A percentile compares a stretch with the other conserved stretches of the same genome.
Conservation (phyloP, 2,113 vertebrate species). For the Rhabdomys dilectus region DNA sequence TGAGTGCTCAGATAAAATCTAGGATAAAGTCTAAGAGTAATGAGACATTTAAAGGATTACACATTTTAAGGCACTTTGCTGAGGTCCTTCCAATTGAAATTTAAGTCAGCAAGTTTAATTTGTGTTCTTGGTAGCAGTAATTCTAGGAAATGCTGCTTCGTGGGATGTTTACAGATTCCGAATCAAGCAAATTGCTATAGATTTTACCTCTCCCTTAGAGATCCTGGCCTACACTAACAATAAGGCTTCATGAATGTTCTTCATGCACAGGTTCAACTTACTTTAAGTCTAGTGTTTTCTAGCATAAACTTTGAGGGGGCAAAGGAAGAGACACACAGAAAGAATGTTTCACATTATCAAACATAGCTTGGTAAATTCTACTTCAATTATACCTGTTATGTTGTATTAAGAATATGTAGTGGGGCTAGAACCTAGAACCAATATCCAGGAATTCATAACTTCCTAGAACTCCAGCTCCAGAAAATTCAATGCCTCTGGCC, state of each 20-base stretch:
- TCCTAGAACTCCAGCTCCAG: background rate
- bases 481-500: too few species aligned
- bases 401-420: background rate
- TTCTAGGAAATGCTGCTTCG: conserved; percentile 25
- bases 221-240: background rate
- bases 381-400: background rate
- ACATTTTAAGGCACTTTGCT: conserved; percentile 41
- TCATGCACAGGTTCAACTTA: background rate
- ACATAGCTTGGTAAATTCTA: conserved; percentile 46
- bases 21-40: background rate
- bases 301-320: background rate
- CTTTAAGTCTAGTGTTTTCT: conserved; percentile 7
- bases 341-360: background rate
- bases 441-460: background rate
- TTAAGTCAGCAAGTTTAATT: conserved; percentile 61
- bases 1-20: conserved; percentile 46
- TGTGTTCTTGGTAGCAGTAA: conserved; percentile 9
- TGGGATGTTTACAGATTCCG: background rate
- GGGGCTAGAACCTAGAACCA: background rate
- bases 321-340: background rate
- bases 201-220: background rate
- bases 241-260: background rate
- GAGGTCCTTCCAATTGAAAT: conserved; percentile 18
- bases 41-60: conserved; percentile 39
- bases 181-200: background rate